Percentiles rank a stretch among this genome's conserved stretches.
phyloP scores from a whole-genome alignment of 2,888 invertebrate genomes.

The Linnaemya vulpina region DNA sequence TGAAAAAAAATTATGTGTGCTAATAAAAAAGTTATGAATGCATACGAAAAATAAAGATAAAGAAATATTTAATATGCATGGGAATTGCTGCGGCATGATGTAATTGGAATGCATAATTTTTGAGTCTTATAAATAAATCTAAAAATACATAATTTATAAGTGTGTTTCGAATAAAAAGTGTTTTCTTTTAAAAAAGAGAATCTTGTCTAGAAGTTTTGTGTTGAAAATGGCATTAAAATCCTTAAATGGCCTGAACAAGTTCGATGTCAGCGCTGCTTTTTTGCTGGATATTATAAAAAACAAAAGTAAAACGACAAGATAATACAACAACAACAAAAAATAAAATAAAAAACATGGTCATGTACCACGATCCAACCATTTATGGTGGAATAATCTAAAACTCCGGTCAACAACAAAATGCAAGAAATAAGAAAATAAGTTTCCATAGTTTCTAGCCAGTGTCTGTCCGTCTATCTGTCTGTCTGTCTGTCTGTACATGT shows the following conservation, averaged over 20 bases:
- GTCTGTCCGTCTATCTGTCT: constrained; percentile 22
- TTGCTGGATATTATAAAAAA: constrained; percentile 44
- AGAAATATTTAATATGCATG: constrained; percentile 26
- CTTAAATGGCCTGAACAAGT: constrained; percentile 60
- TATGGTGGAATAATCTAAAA: constrained; percentile 65
- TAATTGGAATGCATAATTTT: constrained; percentile 61
- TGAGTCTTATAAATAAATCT: constrained; percentile 50
- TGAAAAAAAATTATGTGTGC: constrained; percentile 34
- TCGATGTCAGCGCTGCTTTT: constrained; percentile 16
- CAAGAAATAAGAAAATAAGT: constrained; percentile 26
- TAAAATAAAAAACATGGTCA: constrained; percentile 45
- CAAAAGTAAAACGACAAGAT: constrained; percentile 66
- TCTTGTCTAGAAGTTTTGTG: constrained; percentile 43
- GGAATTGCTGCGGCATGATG: constrained; percentile 57
- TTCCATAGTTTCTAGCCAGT: constrained; percentile 51
- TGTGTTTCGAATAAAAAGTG: constrained; percentile 29
- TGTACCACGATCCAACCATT: constrained; percentile 69
- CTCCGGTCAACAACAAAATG: constrained; percentile 44
- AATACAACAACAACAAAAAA: constrained; percentile 14
- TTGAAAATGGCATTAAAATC: constrained; percentile 36
- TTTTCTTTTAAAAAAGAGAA: constrained; percentile 45
- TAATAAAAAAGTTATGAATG: constrained; percentile 31
- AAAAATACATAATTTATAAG: constrained; percentile 13
- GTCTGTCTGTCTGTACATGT: not conserved
- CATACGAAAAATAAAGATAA: constrained; percentile 17